Evolutionary conservation across 2,888 invertebrate genomes (phyloP).

Genomic region (Chironomus tentans): DNA sequence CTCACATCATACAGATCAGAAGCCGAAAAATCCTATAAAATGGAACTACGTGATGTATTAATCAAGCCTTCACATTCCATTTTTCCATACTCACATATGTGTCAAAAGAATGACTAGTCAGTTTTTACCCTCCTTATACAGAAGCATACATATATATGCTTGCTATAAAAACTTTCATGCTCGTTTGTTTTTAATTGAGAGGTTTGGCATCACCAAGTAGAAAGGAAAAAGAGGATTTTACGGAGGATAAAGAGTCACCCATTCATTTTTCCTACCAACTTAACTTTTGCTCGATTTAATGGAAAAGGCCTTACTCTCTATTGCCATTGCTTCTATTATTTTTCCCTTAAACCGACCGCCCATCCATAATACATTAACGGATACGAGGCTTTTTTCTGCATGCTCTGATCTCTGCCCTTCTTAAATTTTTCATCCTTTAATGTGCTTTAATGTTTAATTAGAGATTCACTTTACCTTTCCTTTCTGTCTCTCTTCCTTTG

Average conservation of each 20-base stretch:
- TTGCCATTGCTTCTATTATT: not conserved
- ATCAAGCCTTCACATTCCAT: not conserved
- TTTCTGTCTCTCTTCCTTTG: not conserved
- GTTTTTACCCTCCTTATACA: not conserved
- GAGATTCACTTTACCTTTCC: not conserved
- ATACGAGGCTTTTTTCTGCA: not conserved
- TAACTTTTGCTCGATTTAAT: not conserved
- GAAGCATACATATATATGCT: not conserved
- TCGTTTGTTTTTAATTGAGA: slow-evolving; percentile 12
- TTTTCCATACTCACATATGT: not conserved
- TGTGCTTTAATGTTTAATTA: not conserved
- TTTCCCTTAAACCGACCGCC: not conserved
- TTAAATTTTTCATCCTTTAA: not conserved
- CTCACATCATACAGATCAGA: not conserved
- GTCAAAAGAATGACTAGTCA: not conserved
- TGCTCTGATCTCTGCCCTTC: not conserved
- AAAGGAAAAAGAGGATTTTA: not conserved
- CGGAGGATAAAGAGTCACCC: not conserved
- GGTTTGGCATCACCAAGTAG: not conserved
- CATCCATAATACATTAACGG: not conserved
- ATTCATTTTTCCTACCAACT: not conserved
- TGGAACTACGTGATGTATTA: slow-evolving; percentile 18
- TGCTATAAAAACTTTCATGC: not conserved
- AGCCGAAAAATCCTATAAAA: slow-evolving; percentile 16
- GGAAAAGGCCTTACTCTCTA: not conserved